A percentile compares a stretch with the other conserved stretches of the same genome.
Evolutionary conservation across 2,113 vertebrate genomes (phyloP).

Genomic region (Chelonoidis abingdonii): DNA sequence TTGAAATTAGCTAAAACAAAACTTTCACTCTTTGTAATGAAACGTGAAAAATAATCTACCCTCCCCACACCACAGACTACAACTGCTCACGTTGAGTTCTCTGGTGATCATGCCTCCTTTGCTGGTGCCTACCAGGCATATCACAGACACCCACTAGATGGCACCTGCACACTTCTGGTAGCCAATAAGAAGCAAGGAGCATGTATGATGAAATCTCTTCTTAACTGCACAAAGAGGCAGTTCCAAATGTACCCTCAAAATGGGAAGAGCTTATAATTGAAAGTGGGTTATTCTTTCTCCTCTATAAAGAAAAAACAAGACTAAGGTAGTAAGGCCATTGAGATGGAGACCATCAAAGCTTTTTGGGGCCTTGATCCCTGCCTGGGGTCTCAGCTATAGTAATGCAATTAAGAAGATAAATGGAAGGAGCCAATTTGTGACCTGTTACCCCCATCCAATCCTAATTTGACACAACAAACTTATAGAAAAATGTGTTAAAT

Average conservation of each 20-base stretch:
- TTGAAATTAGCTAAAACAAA: background rate
- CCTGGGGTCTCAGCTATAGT: background rate
- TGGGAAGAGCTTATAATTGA: background rate
- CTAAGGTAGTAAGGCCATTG: background rate
- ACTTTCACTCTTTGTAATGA: background rate
- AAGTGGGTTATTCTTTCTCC: conserved; percentile 50
- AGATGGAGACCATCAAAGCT: background rate
- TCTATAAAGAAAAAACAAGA: background rate
- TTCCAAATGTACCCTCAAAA: background rate
- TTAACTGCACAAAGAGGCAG: background rate
- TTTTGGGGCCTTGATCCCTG: background rate
- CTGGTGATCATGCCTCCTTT: background rate
- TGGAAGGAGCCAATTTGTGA: background rate
- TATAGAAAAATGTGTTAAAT: no score
- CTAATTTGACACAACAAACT: background rate
- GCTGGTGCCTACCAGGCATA: background rate
- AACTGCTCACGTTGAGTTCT: background rate
- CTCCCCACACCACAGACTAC: accelerated
- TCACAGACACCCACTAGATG: background rate
- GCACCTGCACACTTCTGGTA: conserved; percentile 16
- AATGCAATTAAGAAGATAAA: background rate
- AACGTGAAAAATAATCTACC: background rate
- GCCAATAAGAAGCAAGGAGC: background rate
- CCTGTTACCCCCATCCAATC: background rate
- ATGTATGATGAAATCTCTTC: background rate